These are phyloP conservation scores for Salmo trutta DNA, from an alignment of 2,797 vertebrate species.

Conservation along the genomic window DNA sequence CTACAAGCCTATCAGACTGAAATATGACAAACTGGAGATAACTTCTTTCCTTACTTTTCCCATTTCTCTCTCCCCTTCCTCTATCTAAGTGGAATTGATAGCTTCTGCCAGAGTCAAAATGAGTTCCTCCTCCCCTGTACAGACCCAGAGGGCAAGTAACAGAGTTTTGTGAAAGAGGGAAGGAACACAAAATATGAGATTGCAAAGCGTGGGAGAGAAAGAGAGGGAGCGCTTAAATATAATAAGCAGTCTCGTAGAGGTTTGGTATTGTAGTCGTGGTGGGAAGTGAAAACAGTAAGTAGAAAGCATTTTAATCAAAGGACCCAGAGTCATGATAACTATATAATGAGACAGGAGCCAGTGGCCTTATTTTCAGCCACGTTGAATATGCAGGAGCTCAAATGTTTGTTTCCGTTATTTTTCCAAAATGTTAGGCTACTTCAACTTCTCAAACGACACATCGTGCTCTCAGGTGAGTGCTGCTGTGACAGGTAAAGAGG, in stretches of 20 bases:
- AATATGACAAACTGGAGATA: no score
- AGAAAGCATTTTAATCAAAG: constrained; percentile 25
- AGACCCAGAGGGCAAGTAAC: neutral
- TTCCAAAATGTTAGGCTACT: neutral
- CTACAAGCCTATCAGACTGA: neutral
- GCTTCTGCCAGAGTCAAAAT: constrained; percentile 9
- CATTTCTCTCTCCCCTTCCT: constrained; percentile 12
- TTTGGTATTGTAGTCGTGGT: neutral
- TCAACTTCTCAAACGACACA: constrained; percentile 9
- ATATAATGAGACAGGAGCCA: constrained; percentile 12
- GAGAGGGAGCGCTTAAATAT: constrained; percentile 6
- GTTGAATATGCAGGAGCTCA: neutral
- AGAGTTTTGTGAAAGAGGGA: neutral
- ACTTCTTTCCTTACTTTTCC: neutral
- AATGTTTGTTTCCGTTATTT: neutral
- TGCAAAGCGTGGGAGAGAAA: neutral
- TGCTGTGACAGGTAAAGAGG: neutral
- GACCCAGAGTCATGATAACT: constrained; percentile 1
- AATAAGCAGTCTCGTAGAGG: constrained; percentile 14
- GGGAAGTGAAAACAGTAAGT: neutral
- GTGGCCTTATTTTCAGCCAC: neutral
- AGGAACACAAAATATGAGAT: neutral
- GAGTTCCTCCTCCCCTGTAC: constrained; percentile 7
- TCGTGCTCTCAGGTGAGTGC: constrained; percentile 1
- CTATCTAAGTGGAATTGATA: constrained; percentile 49